Evolutionary conservation across 2,888 invertebrate species (phyloP).

Genomic region (Drosophila peninsularis): DNA sequence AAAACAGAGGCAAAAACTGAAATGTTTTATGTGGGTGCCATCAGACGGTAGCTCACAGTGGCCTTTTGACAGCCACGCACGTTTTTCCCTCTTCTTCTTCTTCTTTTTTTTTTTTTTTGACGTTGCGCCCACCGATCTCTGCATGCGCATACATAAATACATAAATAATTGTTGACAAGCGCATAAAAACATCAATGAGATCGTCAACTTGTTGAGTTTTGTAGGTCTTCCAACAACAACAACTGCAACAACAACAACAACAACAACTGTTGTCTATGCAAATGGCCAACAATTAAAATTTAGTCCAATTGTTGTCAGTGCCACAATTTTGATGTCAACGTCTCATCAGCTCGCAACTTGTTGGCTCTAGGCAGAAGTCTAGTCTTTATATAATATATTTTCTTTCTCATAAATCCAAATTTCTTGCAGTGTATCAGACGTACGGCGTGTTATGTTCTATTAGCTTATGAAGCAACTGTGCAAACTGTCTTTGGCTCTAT

Average conservation of each 20-base stretch:
- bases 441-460: too few relatives aligned
- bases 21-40: constrained; percentile 74
- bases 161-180: constrained; percentile 62
- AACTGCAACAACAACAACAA: neutral
- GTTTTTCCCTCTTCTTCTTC: constrained; percentile 1
- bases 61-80: constrained; percentile 47
- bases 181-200: constrained; percentile 71
- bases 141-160: constrained; percentile 39
- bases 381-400: neutral
- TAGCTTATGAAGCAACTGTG: constrained; percentile 31
- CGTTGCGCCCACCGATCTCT: constrained; percentile 33
- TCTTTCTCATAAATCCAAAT: neutral
- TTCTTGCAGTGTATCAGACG: neutral
- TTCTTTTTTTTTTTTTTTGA: neutral
- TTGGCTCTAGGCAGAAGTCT: constrained; percentile 11
- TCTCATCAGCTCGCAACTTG: constrained; percentile 51
- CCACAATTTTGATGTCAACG: constrained; percentile 48
- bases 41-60: constrained; percentile 41
- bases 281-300: constrained; percentile 72
- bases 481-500: constrained; percentile 14
- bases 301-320: constrained; percentile 72
- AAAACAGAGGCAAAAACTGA: constrained; percentile 47
- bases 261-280: constrained; percentile 49
- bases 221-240: constrained; percentile 28
- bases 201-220: constrained; percentile 61